These are phyloP conservation scores for Alces alces DNA, from an alignment of 2,113 vertebrate genomes.

Conservation along the genomic window DNA sequence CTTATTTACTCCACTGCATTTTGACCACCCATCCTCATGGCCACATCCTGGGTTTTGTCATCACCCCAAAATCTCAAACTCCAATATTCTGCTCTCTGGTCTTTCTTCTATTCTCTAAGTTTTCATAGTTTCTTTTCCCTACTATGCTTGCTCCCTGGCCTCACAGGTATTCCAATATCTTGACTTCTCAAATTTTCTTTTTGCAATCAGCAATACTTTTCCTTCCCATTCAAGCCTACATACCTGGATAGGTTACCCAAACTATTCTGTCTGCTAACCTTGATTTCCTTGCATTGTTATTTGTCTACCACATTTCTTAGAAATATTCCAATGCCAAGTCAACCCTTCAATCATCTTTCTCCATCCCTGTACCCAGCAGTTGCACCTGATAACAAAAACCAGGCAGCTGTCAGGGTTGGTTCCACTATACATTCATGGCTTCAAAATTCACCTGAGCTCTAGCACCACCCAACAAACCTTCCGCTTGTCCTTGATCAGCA, in stretches of 20 bases:
- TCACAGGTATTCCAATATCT: neutral
- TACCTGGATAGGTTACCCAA: neutral
- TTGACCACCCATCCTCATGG: neutral
- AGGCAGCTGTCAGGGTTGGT: neutral
- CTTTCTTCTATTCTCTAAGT: neutral
- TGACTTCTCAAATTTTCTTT: neutral
- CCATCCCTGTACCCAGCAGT: neutral
- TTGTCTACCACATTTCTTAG: neutral
- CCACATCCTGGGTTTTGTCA: neutral
- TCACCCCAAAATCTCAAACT: neutral
- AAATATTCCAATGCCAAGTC: neutral
- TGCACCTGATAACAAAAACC: neutral
- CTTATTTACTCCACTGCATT: neutral
- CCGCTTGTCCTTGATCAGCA: neutral
- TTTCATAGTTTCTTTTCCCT: neutral
- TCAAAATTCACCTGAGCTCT: neutral
- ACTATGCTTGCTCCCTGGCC: neutral
- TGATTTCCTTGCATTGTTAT: too few relatives aligned
- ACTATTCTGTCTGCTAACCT: neutral
- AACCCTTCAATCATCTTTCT: neutral
- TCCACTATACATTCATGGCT: neutral
- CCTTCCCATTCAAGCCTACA: neutral
- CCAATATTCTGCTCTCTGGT: neutral
- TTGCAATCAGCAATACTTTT: neutral
- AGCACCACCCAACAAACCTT: neutral